These are phyloP conservation scores for Sebastolobus alascanus DNA, from an alignment of 2,797 vertebrate species.

Conservation along the genomic window DNA sequence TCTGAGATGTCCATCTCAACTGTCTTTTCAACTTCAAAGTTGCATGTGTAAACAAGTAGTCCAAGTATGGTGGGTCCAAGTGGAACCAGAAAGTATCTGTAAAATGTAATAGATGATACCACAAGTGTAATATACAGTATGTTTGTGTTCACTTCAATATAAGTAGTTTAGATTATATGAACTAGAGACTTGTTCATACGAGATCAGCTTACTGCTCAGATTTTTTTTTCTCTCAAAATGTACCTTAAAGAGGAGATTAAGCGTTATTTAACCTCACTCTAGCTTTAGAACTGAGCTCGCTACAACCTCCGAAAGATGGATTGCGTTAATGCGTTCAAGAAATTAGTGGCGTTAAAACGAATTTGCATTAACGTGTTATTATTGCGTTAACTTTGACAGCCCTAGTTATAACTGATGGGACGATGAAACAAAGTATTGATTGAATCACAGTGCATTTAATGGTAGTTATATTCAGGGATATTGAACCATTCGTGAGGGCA, in stretches of 20 bases:
- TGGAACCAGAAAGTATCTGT: neutral
- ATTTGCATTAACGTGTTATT: no score
- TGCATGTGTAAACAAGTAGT: neutral
- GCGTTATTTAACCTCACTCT: no score
- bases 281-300: no score
- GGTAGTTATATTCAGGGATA: neutral
- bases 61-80: neutral
- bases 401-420: no score
- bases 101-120: neutral
- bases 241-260: no score
- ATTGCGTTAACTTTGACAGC: no score
- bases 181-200: neutral
- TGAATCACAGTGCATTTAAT: neutral
- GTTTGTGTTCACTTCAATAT: neutral
- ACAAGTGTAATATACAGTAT: neutral
- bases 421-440: neutral
- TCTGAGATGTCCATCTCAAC: slow-evolving; percentile 13
- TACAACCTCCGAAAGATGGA: no score
- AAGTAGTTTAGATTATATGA: neutral
- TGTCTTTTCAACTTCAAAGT: neutral
- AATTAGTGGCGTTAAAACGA: no score
- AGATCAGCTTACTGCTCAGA: neutral
- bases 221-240: no score
- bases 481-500: no score
- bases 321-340: no score